phyloP scores from a whole-genome alignment of 23 tunicate species.

The Aplidium turbinatum region DNA sequence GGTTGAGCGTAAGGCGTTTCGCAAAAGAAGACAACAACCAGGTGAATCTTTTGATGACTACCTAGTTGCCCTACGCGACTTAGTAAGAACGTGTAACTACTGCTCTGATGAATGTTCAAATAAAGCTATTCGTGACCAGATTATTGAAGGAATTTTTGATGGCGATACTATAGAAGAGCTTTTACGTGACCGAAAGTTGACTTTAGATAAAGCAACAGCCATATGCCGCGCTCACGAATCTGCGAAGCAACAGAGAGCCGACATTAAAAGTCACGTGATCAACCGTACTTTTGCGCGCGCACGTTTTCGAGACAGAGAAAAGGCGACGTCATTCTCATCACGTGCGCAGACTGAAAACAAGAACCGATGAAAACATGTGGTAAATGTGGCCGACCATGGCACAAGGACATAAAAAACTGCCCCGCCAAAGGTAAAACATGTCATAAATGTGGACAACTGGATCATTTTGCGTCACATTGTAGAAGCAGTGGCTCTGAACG shows the following conservation, averaged over 20 bases:
- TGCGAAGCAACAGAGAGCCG: conserved; percentile 1
- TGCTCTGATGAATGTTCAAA: neutral
- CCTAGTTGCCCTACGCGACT: conserved; percentile 1
- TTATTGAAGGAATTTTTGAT: neutral
- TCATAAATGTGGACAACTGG: neutral
- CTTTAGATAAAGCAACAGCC: neutral
- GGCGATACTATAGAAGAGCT: conserved; percentile 6
- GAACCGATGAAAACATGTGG: neutral
- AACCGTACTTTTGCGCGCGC: neutral
- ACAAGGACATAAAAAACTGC: neutral
- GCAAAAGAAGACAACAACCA: too few species aligned
- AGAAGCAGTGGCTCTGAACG: too few species aligned
- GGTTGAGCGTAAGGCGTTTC: too few species aligned
- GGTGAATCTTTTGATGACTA: too few species aligned
- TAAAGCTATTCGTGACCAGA: conserved; percentile 8
- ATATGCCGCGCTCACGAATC: neutral
- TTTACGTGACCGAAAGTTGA: neutral
- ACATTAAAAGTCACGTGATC: neutral
- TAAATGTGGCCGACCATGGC: neutral
- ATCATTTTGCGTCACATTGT: conserved; percentile 17
- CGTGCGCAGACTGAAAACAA: neutral
- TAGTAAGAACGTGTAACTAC: neutral
- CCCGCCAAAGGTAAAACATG: neutral
- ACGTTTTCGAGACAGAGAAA: neutral
- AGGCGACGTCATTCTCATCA: neutral